phyloP scores from a whole-genome alignment of 2,888 invertebrate species.

The Nymphalis c-album region DNA sequence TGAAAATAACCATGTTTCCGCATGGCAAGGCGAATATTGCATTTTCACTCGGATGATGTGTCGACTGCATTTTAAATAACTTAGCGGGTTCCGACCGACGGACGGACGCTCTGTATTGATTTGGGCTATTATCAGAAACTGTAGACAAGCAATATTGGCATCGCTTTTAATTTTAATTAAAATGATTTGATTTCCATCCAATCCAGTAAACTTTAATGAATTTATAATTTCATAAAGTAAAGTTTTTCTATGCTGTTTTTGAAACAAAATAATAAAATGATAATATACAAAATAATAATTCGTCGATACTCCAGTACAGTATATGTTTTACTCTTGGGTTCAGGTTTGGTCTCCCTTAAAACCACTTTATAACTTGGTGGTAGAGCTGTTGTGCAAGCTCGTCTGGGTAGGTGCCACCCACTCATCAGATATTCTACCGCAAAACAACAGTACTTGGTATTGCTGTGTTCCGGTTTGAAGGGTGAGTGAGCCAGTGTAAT shows the following conservation, averaged over 20 bases:
- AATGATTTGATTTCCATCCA: neutral
- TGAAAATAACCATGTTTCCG: conserved; percentile 70
- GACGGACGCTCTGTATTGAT: conserved; percentile 58
- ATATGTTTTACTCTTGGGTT: too few relatives aligned
- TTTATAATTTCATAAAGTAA: neutral
- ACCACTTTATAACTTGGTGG: too few relatives aligned
- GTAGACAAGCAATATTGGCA: conserved; percentile 31
- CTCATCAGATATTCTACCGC: too few relatives aligned
- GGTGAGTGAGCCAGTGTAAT: too few relatives aligned
- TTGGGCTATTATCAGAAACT: conserved; percentile 58
- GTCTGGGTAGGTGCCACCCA: too few relatives aligned
- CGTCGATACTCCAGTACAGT: too few relatives aligned
- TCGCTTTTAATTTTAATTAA: conserved; percentile 11
- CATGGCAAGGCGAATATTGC: conserved; percentile 74
- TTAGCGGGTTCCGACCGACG: conserved; percentile 56
- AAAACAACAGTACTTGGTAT: too few relatives aligned
- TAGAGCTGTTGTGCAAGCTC: too few relatives aligned
- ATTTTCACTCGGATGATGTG: conserved; percentile 74
- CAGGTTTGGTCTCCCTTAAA: too few relatives aligned
- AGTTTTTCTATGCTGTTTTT: neutral
- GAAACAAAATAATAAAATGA: neutral
- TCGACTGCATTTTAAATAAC: conserved; percentile 79
- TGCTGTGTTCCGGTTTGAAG: too few relatives aligned
- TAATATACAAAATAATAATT: too few relatives aligned
- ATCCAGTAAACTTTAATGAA: neutral